phyloP scores from a whole-genome alignment of 1,140 invertebrate species.

The Latrodectus geometricus region DNA sequence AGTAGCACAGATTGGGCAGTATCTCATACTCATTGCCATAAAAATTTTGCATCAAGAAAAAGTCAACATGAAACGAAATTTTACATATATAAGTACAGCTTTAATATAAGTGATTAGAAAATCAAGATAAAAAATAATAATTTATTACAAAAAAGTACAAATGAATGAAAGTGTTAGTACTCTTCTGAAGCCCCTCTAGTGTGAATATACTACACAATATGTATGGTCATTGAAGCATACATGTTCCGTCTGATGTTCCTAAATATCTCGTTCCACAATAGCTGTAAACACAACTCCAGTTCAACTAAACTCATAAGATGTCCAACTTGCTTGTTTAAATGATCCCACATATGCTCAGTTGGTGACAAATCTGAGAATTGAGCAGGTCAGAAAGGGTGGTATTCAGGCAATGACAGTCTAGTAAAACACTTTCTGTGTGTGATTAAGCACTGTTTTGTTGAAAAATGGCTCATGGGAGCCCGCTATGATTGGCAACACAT shows the following conservation, averaged over 20 bases:
- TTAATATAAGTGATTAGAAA: background rate
- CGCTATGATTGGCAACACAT: too few species aligned
- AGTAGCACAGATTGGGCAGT: too few species aligned
- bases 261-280: background rate
- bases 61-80: too few species aligned
- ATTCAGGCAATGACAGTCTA: background rate
- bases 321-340: background rate
- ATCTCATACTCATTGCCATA: too few species aligned
- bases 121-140: background rate
- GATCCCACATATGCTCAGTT: background rate
- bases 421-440: background rate
- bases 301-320: background rate
- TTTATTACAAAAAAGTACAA: conserved; percentile 9
- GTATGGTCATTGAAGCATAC: background rate
- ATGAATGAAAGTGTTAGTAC: background rate
- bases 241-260: background rate
- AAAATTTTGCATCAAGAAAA: too few species aligned
- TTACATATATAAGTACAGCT: background rate
- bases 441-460: background rate
- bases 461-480: background rate
- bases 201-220: background rate
- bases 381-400: conserved; percentile 4
- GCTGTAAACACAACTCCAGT: background rate
- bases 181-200: background rate
- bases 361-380: background rate